A percentile compares a stretch with the other conserved stretches of the same genome.
These are phyloP conservation scores for Hipparchia sbordonii DNA, from an alignment of 2,888 invertebrate genomes.

Conservation along the genomic window DNA sequence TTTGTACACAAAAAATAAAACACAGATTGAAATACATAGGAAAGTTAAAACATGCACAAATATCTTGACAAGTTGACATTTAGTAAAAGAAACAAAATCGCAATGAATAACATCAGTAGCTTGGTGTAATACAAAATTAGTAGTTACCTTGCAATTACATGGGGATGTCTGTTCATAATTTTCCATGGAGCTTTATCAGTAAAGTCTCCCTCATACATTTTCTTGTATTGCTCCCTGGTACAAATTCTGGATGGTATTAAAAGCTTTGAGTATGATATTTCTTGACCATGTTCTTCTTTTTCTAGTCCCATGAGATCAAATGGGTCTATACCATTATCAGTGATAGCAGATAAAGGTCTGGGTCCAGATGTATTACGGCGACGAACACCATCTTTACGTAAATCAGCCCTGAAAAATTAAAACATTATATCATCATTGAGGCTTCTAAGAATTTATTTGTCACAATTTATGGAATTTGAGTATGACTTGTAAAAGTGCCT, in stretches of 20 bases:
- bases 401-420: constrained; percentile 66
- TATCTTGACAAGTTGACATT: constrained; percentile 6
- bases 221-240: constrained; percentile 73
- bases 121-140: background rate
- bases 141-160: constrained; percentile 83
- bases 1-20: constrained; percentile 26
- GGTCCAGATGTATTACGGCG: constrained; percentile 92
- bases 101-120: constrained; percentile 17
- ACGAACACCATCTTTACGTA: constrained; percentile 88
- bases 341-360: constrained; percentile 91
- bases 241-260: constrained; percentile 87
- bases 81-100: constrained; percentile 30
- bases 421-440: too few relatives aligned
- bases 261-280: constrained; percentile 94
- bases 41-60: constrained; percentile 28
- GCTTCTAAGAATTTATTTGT: too few relatives aligned
- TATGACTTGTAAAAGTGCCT: too few relatives aligned
- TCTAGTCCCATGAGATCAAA: constrained; percentile 93
- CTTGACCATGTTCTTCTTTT: constrained; percentile 92
- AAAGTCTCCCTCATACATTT: constrained; percentile 76
- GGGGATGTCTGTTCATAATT: constrained; percentile 73
- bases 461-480: too few relatives aligned
- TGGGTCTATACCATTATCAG: constrained; percentile 92
- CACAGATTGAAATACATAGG: constrained; percentile 21
- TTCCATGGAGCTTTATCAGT: constrained; percentile 73